Conservation (phyloP, 2,113 vertebrate genomes). For the Caracal caracal region DNA sequence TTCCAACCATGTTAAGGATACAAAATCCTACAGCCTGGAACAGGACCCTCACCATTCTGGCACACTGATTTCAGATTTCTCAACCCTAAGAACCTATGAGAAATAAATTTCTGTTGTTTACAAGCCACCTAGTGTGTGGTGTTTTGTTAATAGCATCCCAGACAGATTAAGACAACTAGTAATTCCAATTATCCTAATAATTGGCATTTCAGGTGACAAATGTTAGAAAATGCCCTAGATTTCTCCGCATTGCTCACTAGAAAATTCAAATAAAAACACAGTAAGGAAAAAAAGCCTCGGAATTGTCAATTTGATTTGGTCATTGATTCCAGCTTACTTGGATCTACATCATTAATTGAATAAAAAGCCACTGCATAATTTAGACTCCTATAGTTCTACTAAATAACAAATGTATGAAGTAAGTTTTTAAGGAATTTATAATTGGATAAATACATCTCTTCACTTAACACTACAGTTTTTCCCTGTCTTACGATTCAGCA, state of each 20-base stretch:
- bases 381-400: not conserved
- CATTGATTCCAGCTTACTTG: fast-evolving
- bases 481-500: not conserved
- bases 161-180: not conserved
- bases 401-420: slow-evolving; percentile 27
- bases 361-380: not conserved
- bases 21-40: not conserved
- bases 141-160: not conserved
- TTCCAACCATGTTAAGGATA: not conserved
- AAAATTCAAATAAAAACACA: not conserved
- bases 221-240: not conserved
- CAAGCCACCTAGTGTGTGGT: not conserved
- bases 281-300: not conserved
- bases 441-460: not conserved
- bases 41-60: not conserved
- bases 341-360: not conserved
- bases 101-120: not conserved
- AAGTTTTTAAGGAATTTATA: slow-evolving; percentile 19
- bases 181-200: not conserved
- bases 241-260: not conserved
- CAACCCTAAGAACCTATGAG: not conserved
- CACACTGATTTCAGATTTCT: not conserved
- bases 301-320: not conserved
- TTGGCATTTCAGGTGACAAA: not conserved
- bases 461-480: not conserved